These are phyloP conservation scores for Scortum barcoo DNA, from an alignment of 2,113 vertebrate species.

Conservation along the genomic window DNA sequence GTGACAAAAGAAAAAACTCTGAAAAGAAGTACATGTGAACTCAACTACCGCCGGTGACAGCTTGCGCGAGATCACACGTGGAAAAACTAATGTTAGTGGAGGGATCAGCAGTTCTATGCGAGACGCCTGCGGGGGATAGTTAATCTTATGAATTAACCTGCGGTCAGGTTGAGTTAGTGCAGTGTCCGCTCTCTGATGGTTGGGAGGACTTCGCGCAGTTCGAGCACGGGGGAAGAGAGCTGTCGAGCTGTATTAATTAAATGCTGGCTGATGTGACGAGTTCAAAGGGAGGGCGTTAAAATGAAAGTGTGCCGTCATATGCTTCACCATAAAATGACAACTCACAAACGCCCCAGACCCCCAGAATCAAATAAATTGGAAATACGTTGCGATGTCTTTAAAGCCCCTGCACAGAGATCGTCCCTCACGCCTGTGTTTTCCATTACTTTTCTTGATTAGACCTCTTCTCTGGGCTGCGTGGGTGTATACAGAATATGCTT, in stretches of 20 bases:
- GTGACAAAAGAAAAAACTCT: slow-evolving; percentile 28
- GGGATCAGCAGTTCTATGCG: slow-evolving; percentile 30
- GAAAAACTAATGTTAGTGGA: slow-evolving; percentile 19
- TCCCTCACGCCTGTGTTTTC: background rate
- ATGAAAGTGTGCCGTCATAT: slow-evolving; percentile 43
- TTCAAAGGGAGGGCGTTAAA: slow-evolving; percentile 54
- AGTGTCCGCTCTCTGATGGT: slow-evolving; percentile 30
- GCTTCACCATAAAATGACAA: slow-evolving; percentile 42
- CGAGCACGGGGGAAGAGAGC: slow-evolving; percentile 28
- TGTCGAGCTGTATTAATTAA: slow-evolving; percentile 59
- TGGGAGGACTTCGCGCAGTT: slow-evolving; percentile 28
- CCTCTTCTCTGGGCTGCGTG: background rate
- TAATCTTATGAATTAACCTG: slow-evolving; percentile 60
- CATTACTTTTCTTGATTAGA: background rate
- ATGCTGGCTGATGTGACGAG: slow-evolving; percentile 49
- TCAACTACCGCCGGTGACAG: slow-evolving; percentile 24
- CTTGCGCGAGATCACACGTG: slow-evolving; percentile 19
- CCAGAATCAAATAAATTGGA: background rate
- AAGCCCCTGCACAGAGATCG: background rate
- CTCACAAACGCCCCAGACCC: background rate
- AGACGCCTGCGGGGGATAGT: slow-evolving; percentile 17
- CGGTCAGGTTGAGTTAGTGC: slow-evolving; percentile 51
- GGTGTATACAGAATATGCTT: background rate
- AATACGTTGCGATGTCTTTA: background rate
- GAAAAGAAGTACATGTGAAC: slow-evolving; percentile 15